phyloP scores from a whole-genome alignment of 2,888 invertebrate species.

The Lepeophtheirus nordmannii region DNA sequence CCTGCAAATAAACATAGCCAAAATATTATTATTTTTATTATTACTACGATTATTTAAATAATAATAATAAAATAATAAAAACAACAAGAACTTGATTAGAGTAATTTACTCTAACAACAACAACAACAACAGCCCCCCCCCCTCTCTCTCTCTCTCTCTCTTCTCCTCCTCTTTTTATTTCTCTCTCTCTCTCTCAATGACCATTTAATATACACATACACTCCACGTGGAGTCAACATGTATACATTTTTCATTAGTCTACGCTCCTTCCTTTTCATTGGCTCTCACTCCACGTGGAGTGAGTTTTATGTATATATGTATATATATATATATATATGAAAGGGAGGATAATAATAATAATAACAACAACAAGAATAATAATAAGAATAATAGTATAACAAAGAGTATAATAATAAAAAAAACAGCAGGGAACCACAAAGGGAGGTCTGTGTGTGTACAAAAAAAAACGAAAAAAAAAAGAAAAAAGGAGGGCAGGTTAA shows the following conservation, averaged over 20 bases:
- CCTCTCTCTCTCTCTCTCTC: too few species aligned
- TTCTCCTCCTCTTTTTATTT: too few species aligned
- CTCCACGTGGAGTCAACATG: not conserved
- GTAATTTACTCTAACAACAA: not conserved
- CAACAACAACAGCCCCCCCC: not conserved
- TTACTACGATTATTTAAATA: conserved; percentile 1
- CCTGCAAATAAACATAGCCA: too few species aligned
- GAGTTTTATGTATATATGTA: not conserved
- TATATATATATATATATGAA: not conserved
- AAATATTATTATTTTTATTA: not conserved
- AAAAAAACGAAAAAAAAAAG: not conserved
- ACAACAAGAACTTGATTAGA: not conserved
- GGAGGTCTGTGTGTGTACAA: not conserved
- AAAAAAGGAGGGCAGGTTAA: conserved; percentile 1
- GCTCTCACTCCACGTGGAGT: conserved; percentile 1
- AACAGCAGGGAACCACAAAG: not conserved
- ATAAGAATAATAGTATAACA: not conserved
- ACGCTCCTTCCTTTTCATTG: not conserved
- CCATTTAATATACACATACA: conserved; percentile 12
- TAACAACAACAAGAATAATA: not conserved
- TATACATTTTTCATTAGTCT: too few species aligned
- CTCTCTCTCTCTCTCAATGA: not conserved
- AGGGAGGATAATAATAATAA: not conserved
- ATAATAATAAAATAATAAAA: not conserved
- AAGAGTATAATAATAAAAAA: not conserved